Base-by-base conservation (phyloP, 1,140 invertebrate species). In the Uloborus diversus region DNA sequence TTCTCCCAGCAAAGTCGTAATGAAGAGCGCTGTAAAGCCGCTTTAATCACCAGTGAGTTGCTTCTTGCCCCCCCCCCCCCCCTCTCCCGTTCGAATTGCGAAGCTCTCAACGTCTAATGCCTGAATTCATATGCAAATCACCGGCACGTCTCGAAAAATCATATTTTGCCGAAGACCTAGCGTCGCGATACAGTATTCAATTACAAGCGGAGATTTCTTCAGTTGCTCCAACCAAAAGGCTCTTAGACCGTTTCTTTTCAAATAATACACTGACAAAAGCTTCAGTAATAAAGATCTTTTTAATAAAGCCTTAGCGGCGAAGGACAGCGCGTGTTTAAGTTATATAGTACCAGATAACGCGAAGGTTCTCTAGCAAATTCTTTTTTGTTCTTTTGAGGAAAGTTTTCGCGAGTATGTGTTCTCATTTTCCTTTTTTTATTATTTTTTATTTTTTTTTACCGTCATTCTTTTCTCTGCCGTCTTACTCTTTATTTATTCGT, bases 201-300 rank as follows among this genome's bases (percentile, higher is more conserved):
- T 71, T 71, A 71, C 68, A 59, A 71, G 49, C 68, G 33, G 20
- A 53, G 51, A 56, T 53, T 71, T 59, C 56, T 20, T 70, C 53
- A 14, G 23, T 32, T 42, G 33, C 37, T 71, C 27, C 37, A 20
- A 37, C 27, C 28, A 78, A 66, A 64, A 42, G 30, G n/a, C 47
- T 66, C 51, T 66, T 51, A n/a, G 61, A 66, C 62, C 73, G 49
- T 57, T 78, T 78, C 73, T 78, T 78, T 78, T 78, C 61, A 78
- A 78, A 78, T 78, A 78, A 78, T 78, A 78, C 65, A 78, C 73
- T 66, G 73, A 78, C 73, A 78, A 78, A 78, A 78, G 73, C 73
- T 65, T 66, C 66, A 61, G 73, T 78, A 65, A 78, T 78, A 78
- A 78, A 78, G 73, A 78, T 78, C 73, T 78, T 78, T 78, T 78